These are phyloP conservation scores for Mythimna ferrago DNA, from an alignment of 2,888 invertebrate genomes.

Conservation along the genomic window DNA sequence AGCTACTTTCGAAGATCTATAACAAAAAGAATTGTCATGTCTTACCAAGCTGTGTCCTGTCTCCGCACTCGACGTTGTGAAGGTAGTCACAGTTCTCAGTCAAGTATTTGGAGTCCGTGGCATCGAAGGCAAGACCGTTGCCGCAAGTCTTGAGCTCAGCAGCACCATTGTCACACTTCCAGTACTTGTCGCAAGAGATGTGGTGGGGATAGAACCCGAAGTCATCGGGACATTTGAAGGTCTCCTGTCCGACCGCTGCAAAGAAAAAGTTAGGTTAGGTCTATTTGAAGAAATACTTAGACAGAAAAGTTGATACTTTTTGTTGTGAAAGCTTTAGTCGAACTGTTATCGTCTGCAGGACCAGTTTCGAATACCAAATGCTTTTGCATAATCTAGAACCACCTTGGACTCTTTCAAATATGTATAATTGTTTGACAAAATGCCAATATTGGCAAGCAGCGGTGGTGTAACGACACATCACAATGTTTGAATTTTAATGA, in stretches of 20 bases:
- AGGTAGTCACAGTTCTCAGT: slow-evolving; percentile 99
- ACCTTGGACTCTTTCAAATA: slow-evolving; percentile 41
- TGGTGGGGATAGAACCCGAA: slow-evolving; percentile 98
- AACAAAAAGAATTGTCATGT: background rate
- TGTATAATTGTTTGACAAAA: slow-evolving; percentile 66
- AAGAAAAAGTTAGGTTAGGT: slow-evolving; percentile 67
- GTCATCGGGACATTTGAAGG: slow-evolving; percentile 98
- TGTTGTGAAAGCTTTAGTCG: slow-evolving; percentile 11
- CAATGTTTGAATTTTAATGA: slow-evolving; percentile 82
- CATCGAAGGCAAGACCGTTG: slow-evolving; percentile 97
- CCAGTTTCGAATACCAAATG: slow-evolving; percentile 39
- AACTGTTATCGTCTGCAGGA: slow-evolving; percentile 17
- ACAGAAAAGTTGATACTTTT: background rate
- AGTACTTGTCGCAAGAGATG: slow-evolving; percentile 97
- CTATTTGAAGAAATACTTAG: background rate
- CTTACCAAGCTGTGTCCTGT: slow-evolving; percentile 96
- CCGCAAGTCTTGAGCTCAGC: slow-evolving; percentile 98
- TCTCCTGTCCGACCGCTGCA: slow-evolving; percentile 94
- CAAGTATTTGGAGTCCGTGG: slow-evolving; percentile 96
- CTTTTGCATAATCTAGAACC: slow-evolving; percentile 26
- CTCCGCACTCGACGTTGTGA: slow-evolving; percentile 98
- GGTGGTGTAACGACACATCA: slow-evolving; percentile 73
- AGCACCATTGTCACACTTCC: slow-evolving; percentile 97
- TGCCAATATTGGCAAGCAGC: slow-evolving; percentile 72
- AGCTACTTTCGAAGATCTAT: background rate